These are phyloP conservation scores for Pseudochaenichthys georgianus DNA, from an alignment of 2,797 vertebrate genomes.

Conservation along the genomic window DNA sequence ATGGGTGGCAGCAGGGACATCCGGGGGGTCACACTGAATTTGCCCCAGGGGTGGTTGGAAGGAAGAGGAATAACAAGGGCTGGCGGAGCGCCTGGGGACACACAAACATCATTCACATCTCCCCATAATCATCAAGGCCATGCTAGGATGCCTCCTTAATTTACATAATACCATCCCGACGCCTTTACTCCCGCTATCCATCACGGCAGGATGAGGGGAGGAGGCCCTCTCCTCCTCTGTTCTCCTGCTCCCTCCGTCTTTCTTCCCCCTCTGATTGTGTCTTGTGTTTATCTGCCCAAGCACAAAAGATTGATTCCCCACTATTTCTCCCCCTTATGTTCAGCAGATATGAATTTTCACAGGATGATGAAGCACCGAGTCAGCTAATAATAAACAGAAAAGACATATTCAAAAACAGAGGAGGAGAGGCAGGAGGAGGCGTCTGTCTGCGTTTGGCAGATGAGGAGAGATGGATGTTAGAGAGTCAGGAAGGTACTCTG, in stretches of 20 bases:
- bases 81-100: constrained; percentile 87
- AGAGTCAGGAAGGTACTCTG: constrained; percentile 62
- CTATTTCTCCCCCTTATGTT: constrained; percentile 88
- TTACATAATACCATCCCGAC: constrained; percentile 96
- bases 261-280: constrained; percentile 80
- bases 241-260: constrained; percentile 51
- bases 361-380: constrained; percentile 85
- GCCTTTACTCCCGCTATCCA: constrained; percentile 93
- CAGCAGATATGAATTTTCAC: constrained; percentile 88
- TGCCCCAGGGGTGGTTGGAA: constrained; percentile 91
- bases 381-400: constrained; percentile 87
- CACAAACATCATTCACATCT: constrained; percentile 89
- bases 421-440: constrained; percentile 39
- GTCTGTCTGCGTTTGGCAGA: constrained; percentile 75
- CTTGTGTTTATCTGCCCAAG: constrained; percentile 89
- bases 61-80: constrained; percentile 93
- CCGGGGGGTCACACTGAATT: constrained; percentile 91
- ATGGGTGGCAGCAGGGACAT: constrained; percentile 59
- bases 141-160: constrained; percentile 92
- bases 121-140: constrained; percentile 93
- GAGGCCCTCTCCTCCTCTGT: constrained; percentile 74
- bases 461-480: constrained; percentile 78
- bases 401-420: constrained; percentile 80
- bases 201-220: constrained; percentile 81
- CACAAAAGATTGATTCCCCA: constrained; percentile 91